Base-by-base conservation (phyloP, 2,888 invertebrate genomes). In the Pseudococcus longispinus region DNA sequence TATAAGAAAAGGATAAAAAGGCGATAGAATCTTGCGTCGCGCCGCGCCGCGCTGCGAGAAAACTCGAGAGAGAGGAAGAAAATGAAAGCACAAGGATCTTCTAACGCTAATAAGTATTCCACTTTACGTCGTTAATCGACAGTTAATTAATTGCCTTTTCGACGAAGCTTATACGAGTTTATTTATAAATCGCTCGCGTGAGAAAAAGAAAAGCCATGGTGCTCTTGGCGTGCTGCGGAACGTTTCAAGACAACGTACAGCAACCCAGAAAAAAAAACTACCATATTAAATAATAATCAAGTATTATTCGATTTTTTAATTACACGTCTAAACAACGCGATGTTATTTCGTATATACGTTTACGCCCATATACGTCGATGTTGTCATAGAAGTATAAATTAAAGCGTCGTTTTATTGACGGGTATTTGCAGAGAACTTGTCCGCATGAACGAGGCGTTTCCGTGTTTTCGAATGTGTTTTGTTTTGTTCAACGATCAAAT, bases 221-320 rank as follows among this genome's bases (percentile, higher is more conserved):
- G n/a, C 55, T 65, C 26, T 65, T 20, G 13, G 23, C 20, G 9
- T 5, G 9, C n/a, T 3, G 15, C 20, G 20, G 20, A 20, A n/a
- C 9, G n/a, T 20, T 60, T 23, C 37, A 37, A 37, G n/a, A 46
- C 44, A 46, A 13, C 51, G n/a, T 23, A 65, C n/a, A 20, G 20
- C 20, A 20, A 0, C 23, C 65, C 4, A 65, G 26, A 29, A 29
- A 70, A 26, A 29, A 29, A 29, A 70, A 70, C 15, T 29, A 29
- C 70, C 29, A 70, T 23, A 60, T 60, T 29, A 70, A 70, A 70
- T 70, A 70, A 70, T 70, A 29, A 70, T 29, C 2, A 18, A 70
- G 32, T 18, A 29, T 70, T 70, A 29, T 70, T 70, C 70, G 70
- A 70, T 70, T 70, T 70, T 70, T 70, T 65, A 70, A 70, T 70